Conservation (phyloP, 2,888 invertebrate species). For the Allolobophora icterica region DNA sequence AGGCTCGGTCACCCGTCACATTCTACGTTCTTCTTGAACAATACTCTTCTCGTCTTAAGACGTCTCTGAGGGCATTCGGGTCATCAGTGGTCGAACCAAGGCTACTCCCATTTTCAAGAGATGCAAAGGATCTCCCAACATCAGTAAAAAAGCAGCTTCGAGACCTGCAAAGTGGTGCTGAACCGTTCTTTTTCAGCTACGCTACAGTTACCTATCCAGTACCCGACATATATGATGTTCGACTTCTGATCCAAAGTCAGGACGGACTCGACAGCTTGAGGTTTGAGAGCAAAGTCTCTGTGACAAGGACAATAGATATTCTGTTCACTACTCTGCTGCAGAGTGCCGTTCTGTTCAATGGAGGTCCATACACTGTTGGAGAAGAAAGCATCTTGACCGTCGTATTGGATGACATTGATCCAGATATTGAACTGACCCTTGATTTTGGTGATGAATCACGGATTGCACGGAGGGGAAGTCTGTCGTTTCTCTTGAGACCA, state of each 20-base stretch:
- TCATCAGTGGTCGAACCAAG: not conserved
- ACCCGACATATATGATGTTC: not conserved
- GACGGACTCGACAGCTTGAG: not conserved
- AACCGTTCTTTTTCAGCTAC: not conserved
- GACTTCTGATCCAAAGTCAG: not conserved
- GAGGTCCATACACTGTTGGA: not conserved
- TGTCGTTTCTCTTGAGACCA: not conserved
- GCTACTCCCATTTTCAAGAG: not conserved
- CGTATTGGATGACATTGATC: not conserved
- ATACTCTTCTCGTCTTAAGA: not conserved
- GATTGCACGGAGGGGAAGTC: not conserved
- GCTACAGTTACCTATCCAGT: not conserved
- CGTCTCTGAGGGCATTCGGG: not conserved
- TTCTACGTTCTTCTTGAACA: not conserved
- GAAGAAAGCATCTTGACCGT: not conserved
- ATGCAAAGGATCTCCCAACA: not conserved
- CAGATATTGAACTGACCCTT: not conserved
- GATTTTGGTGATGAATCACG: not conserved
- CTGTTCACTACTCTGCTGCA: not conserved
- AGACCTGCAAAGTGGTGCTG: not conserved
- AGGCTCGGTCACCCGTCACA: not conserved
- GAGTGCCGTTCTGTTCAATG: not conserved
- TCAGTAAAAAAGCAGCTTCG: not conserved
- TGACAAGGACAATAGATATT: not conserved
- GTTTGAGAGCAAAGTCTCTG: not conserved